A percentile compares a stretch with the other conserved stretches of the same genome.
Evolutionary conservation across 1,140 invertebrate species (phyloP).

Genomic region (Papilio xuthus): DNA sequence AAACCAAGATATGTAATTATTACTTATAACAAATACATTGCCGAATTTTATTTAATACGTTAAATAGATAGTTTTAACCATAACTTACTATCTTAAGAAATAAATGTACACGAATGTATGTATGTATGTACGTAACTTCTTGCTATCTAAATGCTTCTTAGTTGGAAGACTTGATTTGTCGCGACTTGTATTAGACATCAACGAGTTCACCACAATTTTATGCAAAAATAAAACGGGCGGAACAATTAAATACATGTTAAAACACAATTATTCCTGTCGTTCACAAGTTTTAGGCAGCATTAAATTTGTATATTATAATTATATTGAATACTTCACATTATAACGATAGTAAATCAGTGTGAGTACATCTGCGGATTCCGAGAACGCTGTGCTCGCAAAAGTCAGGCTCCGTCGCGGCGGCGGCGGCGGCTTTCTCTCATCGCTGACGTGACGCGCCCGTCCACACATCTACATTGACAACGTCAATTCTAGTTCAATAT

Average conservation of each 20-base stretch:
- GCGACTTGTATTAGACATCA: constrained; percentile 21
- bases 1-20: not conserved
- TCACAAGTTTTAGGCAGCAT: not conserved
- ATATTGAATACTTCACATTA: not conserved
- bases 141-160: not conserved
- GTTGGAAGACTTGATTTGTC: not conserved
- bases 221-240: not conserved
- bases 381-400: not conserved
- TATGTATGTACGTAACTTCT: too few relatives aligned
- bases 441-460: not conserved
- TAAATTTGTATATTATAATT: not conserved
- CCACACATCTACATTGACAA: constrained; percentile 1
- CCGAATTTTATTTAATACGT: not conserved
- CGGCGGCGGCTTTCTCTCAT: constrained; percentile 3
- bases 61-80: not conserved
- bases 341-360: not conserved
- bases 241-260: not conserved
- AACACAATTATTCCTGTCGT: not conserved
- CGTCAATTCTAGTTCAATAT: constrained; percentile 21
- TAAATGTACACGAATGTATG: not conserved
- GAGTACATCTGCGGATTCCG: constrained; percentile 1
- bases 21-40: constrained; percentile 6
- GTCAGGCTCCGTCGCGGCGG: not conserved
- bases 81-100: too few relatives aligned
- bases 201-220: not conserved